phyloP scores from a whole-genome alignment of 2,113 vertebrate genomes.

The Aptenodytes forsteri region DNA sequence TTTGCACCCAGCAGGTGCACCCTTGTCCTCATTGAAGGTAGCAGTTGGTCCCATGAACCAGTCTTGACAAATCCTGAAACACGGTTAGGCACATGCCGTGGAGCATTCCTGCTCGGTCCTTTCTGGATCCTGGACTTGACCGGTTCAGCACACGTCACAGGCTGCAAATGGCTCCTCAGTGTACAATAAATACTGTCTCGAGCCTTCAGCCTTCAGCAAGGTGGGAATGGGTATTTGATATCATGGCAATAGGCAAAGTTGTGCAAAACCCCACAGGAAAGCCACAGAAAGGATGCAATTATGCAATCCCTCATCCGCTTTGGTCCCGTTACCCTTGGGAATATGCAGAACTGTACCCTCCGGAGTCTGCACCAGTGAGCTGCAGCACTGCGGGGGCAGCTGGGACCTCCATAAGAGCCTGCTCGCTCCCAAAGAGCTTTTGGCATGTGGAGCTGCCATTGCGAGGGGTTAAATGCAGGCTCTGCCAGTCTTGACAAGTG shows the following conservation, averaged over 20 bases:
- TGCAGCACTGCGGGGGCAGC: neutral
- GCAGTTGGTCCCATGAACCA: neutral
- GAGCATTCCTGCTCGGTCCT: neutral
- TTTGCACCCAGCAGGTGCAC: neutral
- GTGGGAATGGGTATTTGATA: neutral
- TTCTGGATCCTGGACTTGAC: neutral
- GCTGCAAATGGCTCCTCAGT: neutral
- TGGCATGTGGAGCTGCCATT: neutral
- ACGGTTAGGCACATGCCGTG: fast-evolving
- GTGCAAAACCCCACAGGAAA: neutral
- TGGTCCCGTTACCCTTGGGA: neutral
- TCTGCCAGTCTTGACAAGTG: neutral
- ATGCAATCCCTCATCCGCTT: fast-evolving
- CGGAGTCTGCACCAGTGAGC: neutral
- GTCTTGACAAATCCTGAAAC: neutral
- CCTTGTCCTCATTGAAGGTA: neutral
- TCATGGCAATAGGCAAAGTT: no score
- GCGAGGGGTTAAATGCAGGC: neutral
- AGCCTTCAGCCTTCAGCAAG: neutral
- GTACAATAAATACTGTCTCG: fast-evolving
- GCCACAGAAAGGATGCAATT: neutral
- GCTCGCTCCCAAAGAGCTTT: neutral
- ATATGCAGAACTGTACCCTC: neutral
- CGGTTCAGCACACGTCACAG: fast-evolving
- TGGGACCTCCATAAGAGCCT: neutral